Conservation (phyloP, 1,140 invertebrate species). For the Euglossa dilemma region DNA sequence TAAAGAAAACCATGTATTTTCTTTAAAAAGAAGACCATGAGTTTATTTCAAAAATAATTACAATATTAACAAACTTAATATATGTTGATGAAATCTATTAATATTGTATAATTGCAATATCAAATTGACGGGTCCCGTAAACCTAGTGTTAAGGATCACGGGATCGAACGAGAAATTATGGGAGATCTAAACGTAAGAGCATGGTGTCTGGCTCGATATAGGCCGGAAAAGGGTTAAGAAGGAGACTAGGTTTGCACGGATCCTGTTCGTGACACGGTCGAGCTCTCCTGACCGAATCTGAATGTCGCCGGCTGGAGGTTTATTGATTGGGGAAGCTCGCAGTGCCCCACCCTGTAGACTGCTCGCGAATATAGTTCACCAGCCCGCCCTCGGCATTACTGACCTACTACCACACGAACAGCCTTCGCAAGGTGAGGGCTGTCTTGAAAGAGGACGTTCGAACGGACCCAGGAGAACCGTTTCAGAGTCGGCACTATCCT, state of each 20-base stretch:
- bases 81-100: too few species aligned
- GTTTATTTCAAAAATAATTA: too few species aligned
- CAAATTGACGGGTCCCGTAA: too few species aligned
- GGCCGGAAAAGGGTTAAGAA: too few species aligned
- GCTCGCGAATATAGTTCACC: conserved; percentile 59
- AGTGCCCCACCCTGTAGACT: conserved; percentile 58
- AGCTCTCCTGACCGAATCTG: conserved; percentile 63
- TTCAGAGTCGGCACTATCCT: not conserved
- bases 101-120: too few species aligned
- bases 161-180: too few species aligned
- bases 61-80: too few species aligned
- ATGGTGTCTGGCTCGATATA: too few species aligned
- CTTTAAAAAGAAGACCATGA: too few species aligned
- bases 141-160: too few species aligned
- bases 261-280: conserved; percentile 25
- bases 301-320: conserved; percentile 63
- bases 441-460: conserved; percentile 37
- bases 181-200: too few species aligned
- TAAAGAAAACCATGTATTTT: too few species aligned
- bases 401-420: conserved; percentile 70
- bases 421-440: conserved; percentile 54
- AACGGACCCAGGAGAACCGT: not conserved
- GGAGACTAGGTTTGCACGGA: not conserved
- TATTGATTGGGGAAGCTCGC: conserved; percentile 67
- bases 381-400: conserved; percentile 68